Evolutionary conservation across 2,113 vertebrate genomes (phyloP).

Genomic region (Prionailurus bengalensis): DNA sequence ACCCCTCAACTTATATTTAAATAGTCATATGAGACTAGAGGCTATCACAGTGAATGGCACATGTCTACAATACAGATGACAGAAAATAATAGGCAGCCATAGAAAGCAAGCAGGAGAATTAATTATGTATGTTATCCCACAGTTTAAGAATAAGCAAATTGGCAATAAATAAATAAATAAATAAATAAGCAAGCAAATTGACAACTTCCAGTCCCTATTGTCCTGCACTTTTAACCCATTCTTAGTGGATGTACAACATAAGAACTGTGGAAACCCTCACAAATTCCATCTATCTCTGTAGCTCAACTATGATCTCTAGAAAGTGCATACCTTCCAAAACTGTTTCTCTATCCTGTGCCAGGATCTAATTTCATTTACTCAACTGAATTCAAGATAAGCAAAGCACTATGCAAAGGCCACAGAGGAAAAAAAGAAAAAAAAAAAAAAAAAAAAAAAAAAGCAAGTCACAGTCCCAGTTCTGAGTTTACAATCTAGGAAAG

Average conservation of each 20-base stretch:
- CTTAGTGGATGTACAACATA: neutral
- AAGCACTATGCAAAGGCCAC: neutral
- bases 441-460: neutral
- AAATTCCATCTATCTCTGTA: neutral
- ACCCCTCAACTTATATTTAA: neutral
- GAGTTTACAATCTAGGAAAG: neutral
- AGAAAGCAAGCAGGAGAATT: neutral
- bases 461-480: neutral
- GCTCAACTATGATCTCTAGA: neutral
- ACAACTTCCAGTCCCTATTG: neutral
- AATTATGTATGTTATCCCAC: neutral
- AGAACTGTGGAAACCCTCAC: neutral
- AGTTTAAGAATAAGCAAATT: neutral
- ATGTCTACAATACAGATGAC: neutral
- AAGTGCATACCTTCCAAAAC: neutral
- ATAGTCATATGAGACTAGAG: neutral
- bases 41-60: neutral
- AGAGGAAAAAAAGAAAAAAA: too few species aligned
- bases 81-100: neutral
- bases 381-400: neutral
- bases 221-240: neutral
- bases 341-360: neutral
- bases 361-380: conserved; percentile 5
- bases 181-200: neutral
- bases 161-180: neutral